Evolutionary conservation across 2,888 invertebrate species (phyloP).

Genomic region (Drosophila mettleri): DNA sequence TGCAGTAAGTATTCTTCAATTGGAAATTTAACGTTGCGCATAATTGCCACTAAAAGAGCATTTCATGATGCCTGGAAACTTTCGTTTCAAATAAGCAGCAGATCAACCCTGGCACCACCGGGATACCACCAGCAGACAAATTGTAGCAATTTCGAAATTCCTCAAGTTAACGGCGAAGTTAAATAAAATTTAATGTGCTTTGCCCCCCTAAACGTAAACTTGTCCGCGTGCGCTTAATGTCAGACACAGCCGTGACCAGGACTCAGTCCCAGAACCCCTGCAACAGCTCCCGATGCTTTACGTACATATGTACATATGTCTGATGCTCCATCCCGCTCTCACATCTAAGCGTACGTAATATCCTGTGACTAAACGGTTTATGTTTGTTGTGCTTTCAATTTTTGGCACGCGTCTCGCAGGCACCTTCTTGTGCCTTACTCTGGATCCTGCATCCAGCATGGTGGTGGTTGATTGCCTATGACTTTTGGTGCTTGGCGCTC

Average conservation of each 20-base stretch:
- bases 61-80: slow-evolving; percentile 27
- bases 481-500: slow-evolving; percentile 47
- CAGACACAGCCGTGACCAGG: slow-evolving; percentile 6
- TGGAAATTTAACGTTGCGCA: slow-evolving; percentile 69
- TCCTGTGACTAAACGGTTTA: slow-evolving; percentile 86
- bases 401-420: slow-evolving; percentile 71
- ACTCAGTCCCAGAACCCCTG: slow-evolving; percentile 3
- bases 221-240: slow-evolving; percentile 54
- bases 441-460: slow-evolving; percentile 28
- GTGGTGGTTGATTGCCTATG: slow-evolving; percentile 70
- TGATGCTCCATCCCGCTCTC: slow-evolving; percentile 34
- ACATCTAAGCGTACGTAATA: slow-evolving; percentile 84
- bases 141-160: slow-evolving; percentile 81
- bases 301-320: slow-evolving; percentile 4
- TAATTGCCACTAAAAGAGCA: slow-evolving; percentile 62
- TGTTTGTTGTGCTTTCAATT: slow-evolving; percentile 84
- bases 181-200: slow-evolving; percentile 74
- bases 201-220: slow-evolving; percentile 11
- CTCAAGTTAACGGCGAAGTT: slow-evolving; percentile 71
- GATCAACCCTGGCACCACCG: not conserved
- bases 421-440: slow-evolving; percentile 43
- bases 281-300: slow-evolving; percentile 12
- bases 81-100: slow-evolving; percentile 30
- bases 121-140: slow-evolving; percentile 60
- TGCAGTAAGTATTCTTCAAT: slow-evolving; percentile 34